Percentiles rank a stretch among this genome's conserved stretches.
Evolutionary conservation across 1,140 invertebrate genomes (phyloP).

Genomic region (Centruroides sculpturatus): DNA sequence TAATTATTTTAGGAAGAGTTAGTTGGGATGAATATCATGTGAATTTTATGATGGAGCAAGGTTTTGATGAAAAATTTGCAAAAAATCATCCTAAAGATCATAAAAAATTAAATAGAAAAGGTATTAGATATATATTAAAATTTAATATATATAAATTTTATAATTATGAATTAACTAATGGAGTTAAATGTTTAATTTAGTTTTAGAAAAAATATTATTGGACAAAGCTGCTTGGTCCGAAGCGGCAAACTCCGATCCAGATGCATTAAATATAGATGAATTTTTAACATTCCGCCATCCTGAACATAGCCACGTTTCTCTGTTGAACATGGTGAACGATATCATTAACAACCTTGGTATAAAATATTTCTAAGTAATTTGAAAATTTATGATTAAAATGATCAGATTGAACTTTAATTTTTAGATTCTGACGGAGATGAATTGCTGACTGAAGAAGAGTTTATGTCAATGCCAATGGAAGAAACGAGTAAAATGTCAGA

Average conservation of each 20-base stretch:
- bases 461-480: conserved; percentile 37
- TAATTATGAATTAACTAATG: too few species aligned
- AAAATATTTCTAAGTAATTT: not conserved
- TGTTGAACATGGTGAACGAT: conserved; percentile 56
- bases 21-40: conserved; percentile 65
- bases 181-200: conserved; percentile 12
- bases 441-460: conserved; percentile 55
- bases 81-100: conserved; percentile 48
- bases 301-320: conserved; percentile 56
- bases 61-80: conserved; percentile 46
- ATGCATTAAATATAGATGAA: conserved; percentile 55
- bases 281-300: conserved; percentile 68
- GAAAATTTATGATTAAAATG: not conserved
- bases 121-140: conserved; percentile 18
- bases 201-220: conserved; percentile 48
- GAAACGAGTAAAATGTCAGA: conserved; percentile 16
- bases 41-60: conserved; percentile 51
- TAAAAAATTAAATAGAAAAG: conserved; percentile 36
- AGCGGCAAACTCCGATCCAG: conserved; percentile 54
- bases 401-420: conserved; percentile 5
- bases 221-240: conserved; percentile 65
- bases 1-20: conserved; percentile 40
- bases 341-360: conserved; percentile 55
- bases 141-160: too few species aligned
- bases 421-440: conserved; percentile 56